Conservation (phyloP, 2,888 invertebrate genomes). For the Parnassius apollo region DNA sequence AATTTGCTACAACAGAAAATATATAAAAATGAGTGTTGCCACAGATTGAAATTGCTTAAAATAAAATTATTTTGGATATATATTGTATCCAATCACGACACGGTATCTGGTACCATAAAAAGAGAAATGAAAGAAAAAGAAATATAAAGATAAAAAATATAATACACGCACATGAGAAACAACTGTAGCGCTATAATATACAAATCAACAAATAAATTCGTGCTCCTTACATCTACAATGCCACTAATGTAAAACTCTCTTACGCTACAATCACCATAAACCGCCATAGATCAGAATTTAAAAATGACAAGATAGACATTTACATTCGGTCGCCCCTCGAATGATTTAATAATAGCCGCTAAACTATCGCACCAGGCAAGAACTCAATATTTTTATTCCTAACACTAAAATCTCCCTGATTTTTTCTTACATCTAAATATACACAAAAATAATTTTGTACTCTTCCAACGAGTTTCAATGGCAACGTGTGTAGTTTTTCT, state of each 20-base stretch:
- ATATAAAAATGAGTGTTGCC: background rate
- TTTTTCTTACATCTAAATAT: slow-evolving; percentile 77
- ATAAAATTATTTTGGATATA: slow-evolving; percentile 44
- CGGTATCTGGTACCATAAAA: slow-evolving; percentile 32
- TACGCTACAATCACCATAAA: slow-evolving; percentile 39
- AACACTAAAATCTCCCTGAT: slow-evolving; percentile 77
- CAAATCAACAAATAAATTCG: slow-evolving; percentile 80
- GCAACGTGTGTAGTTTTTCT: slow-evolving; percentile 52
- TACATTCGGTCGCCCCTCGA: slow-evolving; percentile 38
- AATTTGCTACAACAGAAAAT: background rate
- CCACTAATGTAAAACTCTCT: slow-evolving; percentile 53
- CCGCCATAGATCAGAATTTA: slow-evolving; percentile 28
- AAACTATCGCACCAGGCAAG: slow-evolving; percentile 71
- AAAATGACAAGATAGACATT: slow-evolving; percentile 31
- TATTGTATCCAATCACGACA: slow-evolving; percentile 62
- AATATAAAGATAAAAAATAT: slow-evolving; percentile 66
- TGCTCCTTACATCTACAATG: slow-evolving; percentile 75
- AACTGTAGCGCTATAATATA: slow-evolving; percentile 67
- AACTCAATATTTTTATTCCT: slow-evolving; percentile 65
- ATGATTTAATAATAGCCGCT: slow-evolving; percentile 45
- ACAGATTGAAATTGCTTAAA: slow-evolving; percentile 6
- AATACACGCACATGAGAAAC: slow-evolving; percentile 61
- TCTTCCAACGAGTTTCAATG: slow-evolving; percentile 74
- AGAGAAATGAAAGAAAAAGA: slow-evolving; percentile 36
- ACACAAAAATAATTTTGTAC: slow-evolving; percentile 81